These are phyloP conservation scores for Halocynthia roretzi DNA, from an alignment of 23 tunicate species.

Conservation along the genomic window DNA sequence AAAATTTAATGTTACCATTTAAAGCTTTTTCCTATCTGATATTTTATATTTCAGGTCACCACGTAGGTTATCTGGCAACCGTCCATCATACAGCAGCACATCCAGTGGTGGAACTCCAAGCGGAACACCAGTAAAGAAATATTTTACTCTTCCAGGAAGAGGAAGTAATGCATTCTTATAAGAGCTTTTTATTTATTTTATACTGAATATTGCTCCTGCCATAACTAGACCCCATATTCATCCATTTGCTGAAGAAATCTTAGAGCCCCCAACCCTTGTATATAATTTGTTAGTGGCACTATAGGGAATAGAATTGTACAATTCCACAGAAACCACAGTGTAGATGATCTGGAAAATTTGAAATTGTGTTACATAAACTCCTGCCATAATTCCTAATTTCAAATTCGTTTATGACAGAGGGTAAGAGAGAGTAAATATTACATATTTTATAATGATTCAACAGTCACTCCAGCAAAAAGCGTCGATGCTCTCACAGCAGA, in stretches of 20 bases:
- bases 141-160: conserved; percentile 56
- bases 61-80: conserved; percentile 27
- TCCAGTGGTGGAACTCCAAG: conserved; percentile 55
- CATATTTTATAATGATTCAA: background rate
- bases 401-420: too few species aligned
- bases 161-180: conserved; percentile 26
- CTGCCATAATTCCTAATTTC: too few species aligned
- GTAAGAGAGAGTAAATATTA: too few species aligned
- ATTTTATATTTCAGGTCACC: conserved; percentile 37
- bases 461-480: conserved; percentile 59
- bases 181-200: background rate
- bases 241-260: background rate
- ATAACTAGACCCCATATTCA: background rate
- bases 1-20: too few species aligned
- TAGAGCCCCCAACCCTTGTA: background rate
- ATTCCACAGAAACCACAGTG: too few species aligned
- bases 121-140: conserved; percentile 33
- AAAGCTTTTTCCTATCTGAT: background rate
- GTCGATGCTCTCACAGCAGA: conserved; percentile 84
- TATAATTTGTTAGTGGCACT: too few species aligned
- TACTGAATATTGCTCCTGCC: background rate
- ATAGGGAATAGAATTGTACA: too few species aligned
- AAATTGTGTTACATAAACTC: background rate
- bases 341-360: background rate
- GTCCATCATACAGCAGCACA: conserved; percentile 38